A percentile compares a stretch with the other conserved stretches of the same genome.
phyloP scores from a whole-genome alignment of 2,888 invertebrate species.

The Pegoplata infirma region DNA sequence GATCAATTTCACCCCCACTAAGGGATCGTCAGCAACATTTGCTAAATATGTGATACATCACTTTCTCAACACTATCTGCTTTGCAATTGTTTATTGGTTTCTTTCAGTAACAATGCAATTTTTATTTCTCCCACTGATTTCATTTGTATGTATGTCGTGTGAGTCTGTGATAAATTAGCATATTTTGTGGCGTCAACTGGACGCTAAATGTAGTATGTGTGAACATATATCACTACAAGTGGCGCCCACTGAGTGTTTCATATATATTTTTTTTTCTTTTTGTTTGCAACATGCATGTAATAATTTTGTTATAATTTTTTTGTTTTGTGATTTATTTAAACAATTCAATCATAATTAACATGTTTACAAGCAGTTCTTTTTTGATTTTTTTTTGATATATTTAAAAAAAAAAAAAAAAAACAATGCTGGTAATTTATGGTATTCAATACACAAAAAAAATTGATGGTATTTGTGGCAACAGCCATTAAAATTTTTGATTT shows the following conservation, averaged over 20 bases:
- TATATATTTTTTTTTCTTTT: slow-evolving; percentile 13
- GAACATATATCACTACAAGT: slow-evolving; percentile 61
- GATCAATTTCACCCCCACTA: too few relatives aligned
- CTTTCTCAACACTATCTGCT: too few relatives aligned
- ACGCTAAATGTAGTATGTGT: slow-evolving; percentile 44
- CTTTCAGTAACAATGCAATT: slow-evolving; percentile 44
- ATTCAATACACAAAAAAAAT: slow-evolving; percentile 35
- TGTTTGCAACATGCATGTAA: slow-evolving; percentile 14
- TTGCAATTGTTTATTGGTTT: too few relatives aligned
- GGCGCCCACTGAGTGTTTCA: slow-evolving; percentile 53
- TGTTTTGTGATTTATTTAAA: slow-evolving; percentile 63
- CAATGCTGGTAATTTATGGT: slow-evolving; percentile 59
- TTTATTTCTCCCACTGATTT: slow-evolving; percentile 19
- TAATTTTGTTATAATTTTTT: slow-evolving; percentile 56
- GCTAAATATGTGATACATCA: neutral
- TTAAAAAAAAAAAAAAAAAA: slow-evolving; percentile 28
- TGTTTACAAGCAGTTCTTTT: slow-evolving; percentile 59
- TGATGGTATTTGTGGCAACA: slow-evolving; percentile 44
- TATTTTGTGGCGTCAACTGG: slow-evolving; percentile 64
- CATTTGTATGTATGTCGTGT: neutral
- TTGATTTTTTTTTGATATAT: slow-evolving; percentile 6
- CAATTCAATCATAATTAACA: slow-evolving; percentile 67
- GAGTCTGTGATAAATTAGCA: slow-evolving; percentile 63
- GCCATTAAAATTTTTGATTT: slow-evolving; percentile 32
- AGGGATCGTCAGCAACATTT: too few relatives aligned